These are phyloP conservation scores for Phortica variegata DNA, from an alignment of 1,140 invertebrate genomes.

Conservation along the genomic window DNA sequence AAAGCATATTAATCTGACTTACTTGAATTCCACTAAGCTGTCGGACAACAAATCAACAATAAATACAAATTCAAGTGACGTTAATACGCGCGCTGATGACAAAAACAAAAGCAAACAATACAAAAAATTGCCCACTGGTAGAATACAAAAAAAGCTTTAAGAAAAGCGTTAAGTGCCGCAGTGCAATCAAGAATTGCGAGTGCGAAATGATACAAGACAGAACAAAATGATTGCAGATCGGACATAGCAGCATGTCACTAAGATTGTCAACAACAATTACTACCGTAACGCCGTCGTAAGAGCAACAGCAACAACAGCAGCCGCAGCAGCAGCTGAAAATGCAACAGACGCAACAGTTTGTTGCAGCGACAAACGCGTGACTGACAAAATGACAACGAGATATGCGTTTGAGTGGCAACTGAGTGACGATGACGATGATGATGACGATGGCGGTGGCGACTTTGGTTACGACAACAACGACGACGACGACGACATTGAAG, in stretches of 20 bases:
- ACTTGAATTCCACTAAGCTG: not conserved
- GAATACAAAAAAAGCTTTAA: slow-evolving; percentile 17
- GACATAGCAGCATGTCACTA: slow-evolving; percentile 16
- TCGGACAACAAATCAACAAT: slow-evolving; percentile 1
- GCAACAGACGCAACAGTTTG: slow-evolving; percentile 16
- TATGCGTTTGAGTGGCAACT: slow-evolving; percentile 10
- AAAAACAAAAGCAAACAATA: too few species aligned
- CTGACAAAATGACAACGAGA: slow-evolving; percentile 15
- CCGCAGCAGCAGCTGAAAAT: too few species aligned
- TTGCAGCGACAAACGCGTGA: slow-evolving; percentile 21
- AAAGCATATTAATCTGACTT: not conserved
- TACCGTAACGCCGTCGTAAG: slow-evolving; percentile 2
- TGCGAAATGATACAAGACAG: slow-evolving; percentile 1
- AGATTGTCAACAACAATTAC: slow-evolving; percentile 51
- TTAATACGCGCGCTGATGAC: too few species aligned
- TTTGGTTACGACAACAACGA: not conserved
- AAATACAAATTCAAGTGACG: slow-evolving; percentile 37
- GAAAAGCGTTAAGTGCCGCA: slow-evolving; percentile 47
- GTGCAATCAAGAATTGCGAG: slow-evolving; percentile 28
- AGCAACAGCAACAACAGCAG: too few species aligned
- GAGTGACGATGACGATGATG: not conserved
- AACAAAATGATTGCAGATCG: slow-evolving; percentile 12
- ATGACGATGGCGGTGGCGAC: too few species aligned
- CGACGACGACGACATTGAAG: slow-evolving; percentile 11
- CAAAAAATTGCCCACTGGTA: not conserved